Evolutionary conservation across 2,113 vertebrate species (phyloP).

Genomic region (Vidua chalybeata): DNA sequence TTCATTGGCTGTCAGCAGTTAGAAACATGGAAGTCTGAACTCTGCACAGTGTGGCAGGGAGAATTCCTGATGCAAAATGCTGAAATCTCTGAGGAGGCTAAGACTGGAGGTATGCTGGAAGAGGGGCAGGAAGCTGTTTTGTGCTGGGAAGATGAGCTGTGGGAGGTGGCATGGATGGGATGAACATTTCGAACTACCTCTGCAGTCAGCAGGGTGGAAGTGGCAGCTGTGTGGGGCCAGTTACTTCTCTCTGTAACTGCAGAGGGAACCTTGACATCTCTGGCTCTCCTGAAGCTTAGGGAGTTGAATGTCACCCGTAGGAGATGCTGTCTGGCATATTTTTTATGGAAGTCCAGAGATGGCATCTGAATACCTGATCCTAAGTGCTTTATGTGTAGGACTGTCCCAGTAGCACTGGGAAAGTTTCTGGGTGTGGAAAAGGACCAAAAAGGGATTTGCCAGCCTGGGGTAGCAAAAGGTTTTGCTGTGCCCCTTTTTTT

Average conservation of each 20-base stretch:
- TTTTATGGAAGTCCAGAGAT: neutral
- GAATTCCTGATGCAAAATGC: neutral
- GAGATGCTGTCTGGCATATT: neutral
- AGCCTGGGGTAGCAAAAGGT: neutral
- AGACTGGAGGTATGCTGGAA: neutral
- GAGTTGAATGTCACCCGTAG: neutral
- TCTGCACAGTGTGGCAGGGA: neutral
- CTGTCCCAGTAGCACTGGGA: neutral
- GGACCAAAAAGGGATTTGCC: neutral
- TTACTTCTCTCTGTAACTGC: neutral
- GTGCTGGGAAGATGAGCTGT: neutral
- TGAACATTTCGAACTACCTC: neutral
- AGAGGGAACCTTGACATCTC: neutral
- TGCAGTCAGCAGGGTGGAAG: neutral
- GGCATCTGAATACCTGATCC: neutral
- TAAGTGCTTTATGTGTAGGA: neutral
- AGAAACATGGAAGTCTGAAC: neutral
- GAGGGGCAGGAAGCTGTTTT: neutral
- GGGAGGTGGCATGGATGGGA: neutral
- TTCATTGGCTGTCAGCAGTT: neutral
- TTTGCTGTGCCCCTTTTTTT: neutral
- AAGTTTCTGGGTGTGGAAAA: neutral
- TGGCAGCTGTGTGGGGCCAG: neutral
- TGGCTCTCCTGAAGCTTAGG: neutral
- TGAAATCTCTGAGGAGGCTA: neutral